Evolutionary conservation across 2,113 vertebrate genomes (phyloP).

Genomic region (Taxidea taxus): DNA sequence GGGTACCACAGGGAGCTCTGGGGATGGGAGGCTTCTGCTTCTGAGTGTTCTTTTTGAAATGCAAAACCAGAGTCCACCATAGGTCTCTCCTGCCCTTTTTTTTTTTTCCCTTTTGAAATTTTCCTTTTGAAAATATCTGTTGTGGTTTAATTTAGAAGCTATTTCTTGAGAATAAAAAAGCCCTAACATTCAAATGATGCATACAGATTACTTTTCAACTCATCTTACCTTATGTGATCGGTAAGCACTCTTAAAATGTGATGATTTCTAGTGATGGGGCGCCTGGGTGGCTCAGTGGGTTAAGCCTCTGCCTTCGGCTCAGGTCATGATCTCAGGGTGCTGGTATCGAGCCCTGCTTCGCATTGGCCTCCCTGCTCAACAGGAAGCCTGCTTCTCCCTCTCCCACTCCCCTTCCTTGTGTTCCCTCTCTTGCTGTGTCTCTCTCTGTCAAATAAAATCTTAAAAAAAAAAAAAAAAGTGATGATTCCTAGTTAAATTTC

Average conservation of each 20-base stretch:
- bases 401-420: too few species aligned
- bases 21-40: background rate
- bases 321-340: too few species aligned
- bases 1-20: background rate
- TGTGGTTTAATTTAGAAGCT: constrained; percentile 29
- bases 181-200: background rate
- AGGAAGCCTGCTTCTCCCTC: too few species aligned
- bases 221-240: background rate
- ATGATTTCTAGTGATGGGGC: background rate
- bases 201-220: background rate
- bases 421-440: too few species aligned
- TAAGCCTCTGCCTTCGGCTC: too few species aligned
- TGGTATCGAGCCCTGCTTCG: too few species aligned
- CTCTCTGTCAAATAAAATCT: too few species aligned
- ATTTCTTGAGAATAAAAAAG: background rate
- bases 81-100: background rate
- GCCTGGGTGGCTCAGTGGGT: too few species aligned
- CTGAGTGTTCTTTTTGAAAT: background rate
- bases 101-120: background rate
- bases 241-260: background rate
- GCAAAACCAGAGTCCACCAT: background rate
- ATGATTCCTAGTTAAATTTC: background rate
- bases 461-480: background rate
- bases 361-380: too few species aligned
- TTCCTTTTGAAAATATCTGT: background rate